These are phyloP conservation scores for Reticulitermes lucifugus DNA, from an alignment of 2,888 invertebrate genomes.

Conservation along the genomic window DNA sequence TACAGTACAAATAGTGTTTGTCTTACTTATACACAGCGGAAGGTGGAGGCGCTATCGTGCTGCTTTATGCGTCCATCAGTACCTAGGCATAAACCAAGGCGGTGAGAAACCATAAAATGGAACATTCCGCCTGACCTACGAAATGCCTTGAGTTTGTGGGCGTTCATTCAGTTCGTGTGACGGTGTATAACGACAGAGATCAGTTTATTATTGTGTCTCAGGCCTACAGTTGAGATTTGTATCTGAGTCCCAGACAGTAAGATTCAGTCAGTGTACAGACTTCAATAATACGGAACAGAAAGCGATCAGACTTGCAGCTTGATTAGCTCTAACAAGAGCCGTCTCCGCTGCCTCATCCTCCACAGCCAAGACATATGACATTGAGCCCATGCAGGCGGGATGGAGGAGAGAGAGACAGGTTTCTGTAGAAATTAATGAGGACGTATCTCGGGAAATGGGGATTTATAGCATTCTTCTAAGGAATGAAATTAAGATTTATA, in stretches of 20 bases:
- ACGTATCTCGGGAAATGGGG: constrained; percentile 66
- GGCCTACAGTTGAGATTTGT: too few species aligned
- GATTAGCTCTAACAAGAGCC: background rate
- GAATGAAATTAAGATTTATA: constrained; percentile 64
- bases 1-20: too few species aligned
- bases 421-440: constrained; percentile 62
- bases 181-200: too few species aligned
- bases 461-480: constrained; percentile 66
- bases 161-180: too few species aligned
- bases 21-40: too few species aligned
- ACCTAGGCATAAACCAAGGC: background rate
- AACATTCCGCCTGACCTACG: constrained; percentile 8
- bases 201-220: too few species aligned
- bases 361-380: constrained; percentile 28
- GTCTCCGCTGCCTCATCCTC: background rate
- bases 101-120: background rate
- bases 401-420: constrained; percentile 26
- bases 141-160: background rate
- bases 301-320: background rate
- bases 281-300: background rate
- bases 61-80: background rate
- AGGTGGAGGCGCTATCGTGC: too few species aligned
- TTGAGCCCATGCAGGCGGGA: background rate
- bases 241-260: background rate
- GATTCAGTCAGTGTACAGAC: background rate